Evolutionary conservation across 2,888 invertebrate species (phyloP), one percentile per base, ranked within the genome.

Genomic region (Nomada goodeniana): DNA sequence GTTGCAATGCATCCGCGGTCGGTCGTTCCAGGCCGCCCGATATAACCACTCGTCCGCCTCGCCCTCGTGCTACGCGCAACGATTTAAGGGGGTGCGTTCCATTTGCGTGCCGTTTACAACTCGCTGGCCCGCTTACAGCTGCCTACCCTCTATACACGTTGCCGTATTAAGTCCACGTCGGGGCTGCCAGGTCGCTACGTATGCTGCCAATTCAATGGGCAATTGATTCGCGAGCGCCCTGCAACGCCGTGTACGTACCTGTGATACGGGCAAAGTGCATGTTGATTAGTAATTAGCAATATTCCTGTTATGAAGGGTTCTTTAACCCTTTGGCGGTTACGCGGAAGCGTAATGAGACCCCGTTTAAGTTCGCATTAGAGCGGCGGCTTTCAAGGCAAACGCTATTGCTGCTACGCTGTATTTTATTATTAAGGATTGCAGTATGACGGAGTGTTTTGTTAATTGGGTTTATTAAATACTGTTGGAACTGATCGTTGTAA

Each of bases 1-100:
- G 86, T 86, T 86, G 88, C 77, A 86, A 87, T 89, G 88, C 89
- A 88, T 88, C 82, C 88, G 77, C 75, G 88, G 88, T 84, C 65
- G 86, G 76, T 80, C 82, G 86, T 89, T 89, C 68, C 85, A 68
- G 74, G 71, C 76, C 72, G 60, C 63, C 83, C 88, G 89, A 88
- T 89, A 86, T 83, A 87, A 74, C 85, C 80, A 23, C 61, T 65
- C 74, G 47, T 53, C 59, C 53, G 15, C 36, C 47, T 52, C 18
- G 50, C 50, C 50, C 50, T 64, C 59, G 18, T 18, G 26, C 75
- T 42, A 55, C 57, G 55, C 74, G 67, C 73, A 64, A 76, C 84
- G 69, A 76, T 85, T 89, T 85, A 85, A 86, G 89, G 85, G 80
- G 81, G 80, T 86, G 86, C 86, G 85, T 90, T 85, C 82, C 86